A percentile compares a stretch with the other conserved stretches of the same genome.
phyloP scores from a whole-genome alignment of 53 echinoderm and acorn worm genomes.

The Arbacia lixula region DNA sequence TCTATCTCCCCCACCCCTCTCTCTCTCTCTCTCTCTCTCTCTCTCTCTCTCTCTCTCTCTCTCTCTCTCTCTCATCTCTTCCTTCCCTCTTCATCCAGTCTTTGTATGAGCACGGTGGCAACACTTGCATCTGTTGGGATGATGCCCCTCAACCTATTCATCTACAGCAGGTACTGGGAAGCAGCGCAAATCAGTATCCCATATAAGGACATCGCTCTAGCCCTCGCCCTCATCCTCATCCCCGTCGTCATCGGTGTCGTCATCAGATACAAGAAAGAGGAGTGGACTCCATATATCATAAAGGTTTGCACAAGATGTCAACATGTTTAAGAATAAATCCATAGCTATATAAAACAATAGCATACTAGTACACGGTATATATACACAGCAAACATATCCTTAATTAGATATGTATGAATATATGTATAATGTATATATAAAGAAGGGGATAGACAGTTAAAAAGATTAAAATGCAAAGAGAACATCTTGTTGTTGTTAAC shows the following conservation, averaged over 20 bases:
- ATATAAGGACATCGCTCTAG: conserved; percentile 67
- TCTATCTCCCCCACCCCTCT: background rate
- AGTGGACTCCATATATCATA: conserved; percentile 59
- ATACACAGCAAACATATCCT: no score
- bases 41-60: background rate
- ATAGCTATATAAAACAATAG: no score
- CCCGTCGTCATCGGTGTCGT: conserved; percentile 80
- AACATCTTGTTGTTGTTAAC: no score
- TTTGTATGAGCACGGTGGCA: conserved; percentile 62
- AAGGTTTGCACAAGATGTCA: no score
- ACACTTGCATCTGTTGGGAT: conserved; percentile 70
- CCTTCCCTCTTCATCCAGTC: background rate
- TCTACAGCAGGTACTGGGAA: conserved; percentile 89
- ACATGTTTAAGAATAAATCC: no score
- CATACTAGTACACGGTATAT: no score
- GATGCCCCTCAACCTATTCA: conserved; percentile 95
- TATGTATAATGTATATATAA: no score
- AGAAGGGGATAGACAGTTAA: no score
- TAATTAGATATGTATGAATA: no score
- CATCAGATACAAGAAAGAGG: conserved; percentile 68
- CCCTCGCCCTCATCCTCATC: conserved; percentile 72
- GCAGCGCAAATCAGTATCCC: conserved; percentile 69
- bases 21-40: background rate
- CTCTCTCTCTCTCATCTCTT: background rate
- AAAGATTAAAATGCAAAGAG: no score